These are phyloP conservation scores for Xenopus tropicalis DNA, from an alignment of 2,113 vertebrate species.

Conservation along the genomic window UCB_Xtro_10.0 CM004451.2:35240501-35241000, in stretches of 20 bases:
- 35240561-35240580: conserved; percentile 35
- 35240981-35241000: no score
- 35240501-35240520: conserved; percentile 35
- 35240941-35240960: no score
- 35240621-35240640: conserved; percentile 12
- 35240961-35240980: no score
- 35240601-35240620: conserved; percentile 27
- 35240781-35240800: no score
- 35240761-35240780: no score
- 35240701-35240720: conserved; percentile 15
- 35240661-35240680: conserved; percentile 25
- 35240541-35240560: background rate
- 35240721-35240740: conserved; percentile 10
- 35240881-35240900: no score
- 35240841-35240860: no score
- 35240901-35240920: no score
- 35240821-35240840: no score
- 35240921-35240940: no score
- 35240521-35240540: conserved; percentile 38
- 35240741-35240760: background rate
- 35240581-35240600: conserved; percentile 25
- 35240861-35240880: no score
- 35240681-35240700: background rate
- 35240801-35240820: no score
- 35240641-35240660: conserved; percentile 29